Evolutionary conservation across 2,888 invertebrate species (phyloP).

Genomic region (Caenorhabditis angaria): DNA sequence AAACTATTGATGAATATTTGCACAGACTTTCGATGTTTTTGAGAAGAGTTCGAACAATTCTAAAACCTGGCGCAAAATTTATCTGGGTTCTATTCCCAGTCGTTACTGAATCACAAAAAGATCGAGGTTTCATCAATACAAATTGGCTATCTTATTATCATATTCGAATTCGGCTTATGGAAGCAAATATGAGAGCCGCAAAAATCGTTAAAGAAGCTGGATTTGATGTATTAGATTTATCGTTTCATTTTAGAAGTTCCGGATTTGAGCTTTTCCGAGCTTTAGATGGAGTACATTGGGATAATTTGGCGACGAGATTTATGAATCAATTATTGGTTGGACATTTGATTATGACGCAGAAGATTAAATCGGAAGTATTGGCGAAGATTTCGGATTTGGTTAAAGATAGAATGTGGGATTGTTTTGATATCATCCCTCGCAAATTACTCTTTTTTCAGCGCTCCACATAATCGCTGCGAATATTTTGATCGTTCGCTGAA

Average conservation of each 20-base stretch:
- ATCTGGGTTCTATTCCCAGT: conserved; percentile 37
- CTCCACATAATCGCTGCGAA: background rate
- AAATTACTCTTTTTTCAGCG: too few species aligned
- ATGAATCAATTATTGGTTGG: conserved; percentile 50
- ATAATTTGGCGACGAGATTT: conserved; percentile 27
- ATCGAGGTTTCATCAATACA: conserved; percentile 12
- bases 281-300: conserved; percentile 50
- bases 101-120: background rate
- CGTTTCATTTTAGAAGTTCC: conserved; percentile 45
- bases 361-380: background rate
- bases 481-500: background rate
- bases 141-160: conserved; percentile 15
- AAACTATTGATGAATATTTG: conserved; percentile 30
- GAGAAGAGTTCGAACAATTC: conserved; percentile 29
- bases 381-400: conserved; percentile 1
- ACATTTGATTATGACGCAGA: conserved; percentile 19
- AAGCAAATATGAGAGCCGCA: conserved; percentile 47
- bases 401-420: background rate
- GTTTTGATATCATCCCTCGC: too few species aligned
- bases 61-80: conserved; percentile 33
- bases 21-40: conserved; percentile 40
- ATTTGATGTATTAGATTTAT: conserved; percentile 53
- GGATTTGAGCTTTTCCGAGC: conserved; percentile 16
- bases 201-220: conserved; percentile 48
- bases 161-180: conserved; percentile 41